These are phyloP conservation scores for Crocuta crocuta DNA, from an alignment of 2,113 vertebrate genomes.

Conservation along the genomic window DNA sequence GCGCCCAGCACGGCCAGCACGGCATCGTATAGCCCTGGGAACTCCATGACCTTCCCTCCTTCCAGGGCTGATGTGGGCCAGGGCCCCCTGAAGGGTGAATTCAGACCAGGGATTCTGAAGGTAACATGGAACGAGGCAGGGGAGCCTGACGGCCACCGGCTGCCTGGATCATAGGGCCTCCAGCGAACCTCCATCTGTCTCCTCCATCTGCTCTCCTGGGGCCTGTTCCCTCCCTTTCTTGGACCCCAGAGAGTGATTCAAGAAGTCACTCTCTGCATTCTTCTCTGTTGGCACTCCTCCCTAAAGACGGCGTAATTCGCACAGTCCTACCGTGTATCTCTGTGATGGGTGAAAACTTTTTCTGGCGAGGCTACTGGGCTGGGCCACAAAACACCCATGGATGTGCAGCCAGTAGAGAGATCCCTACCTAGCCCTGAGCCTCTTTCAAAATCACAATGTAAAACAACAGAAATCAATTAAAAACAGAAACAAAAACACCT, in stretches of 20 bases:
- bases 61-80: too few relatives aligned
- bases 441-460: neutral
- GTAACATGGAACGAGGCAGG: neutral
- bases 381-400: neutral
- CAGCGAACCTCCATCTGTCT: neutral
- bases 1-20: too few relatives aligned
- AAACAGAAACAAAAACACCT: neutral
- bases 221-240: neutral
- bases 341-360: neutral
- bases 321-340: too few relatives aligned
- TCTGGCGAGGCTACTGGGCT: neutral
- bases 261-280: fast-evolving
- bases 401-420: neutral
- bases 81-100: too few relatives aligned
- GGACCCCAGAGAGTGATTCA: neutral
- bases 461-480: neutral
- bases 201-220: fast-evolving
- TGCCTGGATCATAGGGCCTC: too few relatives aligned
- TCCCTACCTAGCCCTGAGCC: neutral
- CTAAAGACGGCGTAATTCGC: neutral
- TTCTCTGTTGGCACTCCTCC: neutral
- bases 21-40: too few relatives aligned
- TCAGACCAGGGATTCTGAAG: neutral
- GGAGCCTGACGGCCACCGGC: neutral
- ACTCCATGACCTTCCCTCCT: neutral